Evolutionary conservation across 2,113 vertebrate genomes (phyloP).

Genomic region (Pluvialis apricaria): DNA sequence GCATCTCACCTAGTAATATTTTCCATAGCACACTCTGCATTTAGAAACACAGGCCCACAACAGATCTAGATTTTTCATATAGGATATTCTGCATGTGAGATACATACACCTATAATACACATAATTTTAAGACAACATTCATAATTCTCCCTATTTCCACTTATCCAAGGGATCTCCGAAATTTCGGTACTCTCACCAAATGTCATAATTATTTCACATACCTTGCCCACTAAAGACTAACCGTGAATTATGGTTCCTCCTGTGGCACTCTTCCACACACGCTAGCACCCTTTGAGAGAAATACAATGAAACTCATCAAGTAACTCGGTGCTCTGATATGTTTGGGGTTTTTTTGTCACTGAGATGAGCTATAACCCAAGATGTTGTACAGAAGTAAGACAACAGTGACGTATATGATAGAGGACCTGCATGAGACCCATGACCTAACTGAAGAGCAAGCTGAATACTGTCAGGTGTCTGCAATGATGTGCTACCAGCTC

Average conservation of each 20-base stretch:
- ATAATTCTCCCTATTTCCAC: not conserved
- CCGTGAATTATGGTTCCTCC: not conserved
- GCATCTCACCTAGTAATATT: not conserved
- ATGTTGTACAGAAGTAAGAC: not conserved
- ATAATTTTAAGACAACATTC: not conserved
- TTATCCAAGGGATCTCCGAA: not conserved
- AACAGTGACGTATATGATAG: accelerated
- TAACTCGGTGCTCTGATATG: not conserved
- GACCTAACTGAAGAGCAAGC: not conserved
- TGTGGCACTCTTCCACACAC: not conserved
- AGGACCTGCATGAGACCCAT: not conserved
- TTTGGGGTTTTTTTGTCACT: accelerated
- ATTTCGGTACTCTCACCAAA: not conserved
- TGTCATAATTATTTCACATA: not conserved
- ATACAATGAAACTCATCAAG: not conserved
- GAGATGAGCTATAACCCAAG: not conserved
- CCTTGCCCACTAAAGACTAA: not conserved
- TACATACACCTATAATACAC: accelerated
- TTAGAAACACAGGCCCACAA: not conserved
- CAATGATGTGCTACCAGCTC: accelerated
- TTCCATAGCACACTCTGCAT: not conserved
- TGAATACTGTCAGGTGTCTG: not conserved
- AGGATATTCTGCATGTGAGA: not conserved
- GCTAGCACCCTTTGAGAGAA: not conserved
- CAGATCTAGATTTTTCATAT: not conserved